A percentile compares a stretch with the other conserved stretches of the same genome.
Evolutionary conservation across 2,113 vertebrate species (phyloP).

Genomic region (Oxyruncus cristatus): DNA sequence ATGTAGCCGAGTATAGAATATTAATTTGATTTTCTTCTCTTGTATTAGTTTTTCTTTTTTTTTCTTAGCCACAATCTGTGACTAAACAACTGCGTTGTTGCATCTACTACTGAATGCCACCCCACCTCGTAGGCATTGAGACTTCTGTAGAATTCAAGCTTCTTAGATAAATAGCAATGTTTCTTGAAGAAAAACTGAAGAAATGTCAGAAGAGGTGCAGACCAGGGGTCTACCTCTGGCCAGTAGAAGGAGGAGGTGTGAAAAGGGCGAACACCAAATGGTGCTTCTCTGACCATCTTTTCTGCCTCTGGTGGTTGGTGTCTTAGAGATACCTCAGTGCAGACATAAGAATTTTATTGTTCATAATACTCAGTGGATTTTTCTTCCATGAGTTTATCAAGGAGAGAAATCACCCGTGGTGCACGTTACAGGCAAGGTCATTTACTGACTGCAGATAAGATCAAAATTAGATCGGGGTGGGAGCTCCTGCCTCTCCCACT

Average conservation of each 20-base stretch:
- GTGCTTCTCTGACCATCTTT: background rate
- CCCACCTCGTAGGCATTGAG: background rate
- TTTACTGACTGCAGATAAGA: background rate
- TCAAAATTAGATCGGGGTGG: background rate
- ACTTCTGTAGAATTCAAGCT: background rate
- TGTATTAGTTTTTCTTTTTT: background rate
- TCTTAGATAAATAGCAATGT: background rate
- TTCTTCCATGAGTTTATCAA: background rate
- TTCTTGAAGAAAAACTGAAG: background rate
- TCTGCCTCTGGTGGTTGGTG: background rate
- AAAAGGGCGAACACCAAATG: background rate
- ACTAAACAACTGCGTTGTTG: background rate
- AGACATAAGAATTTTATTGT: background rate
- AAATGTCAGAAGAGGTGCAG: background rate
- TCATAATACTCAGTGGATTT: background rate
- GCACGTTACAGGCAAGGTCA: background rate
- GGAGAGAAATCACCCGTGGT: background rate
- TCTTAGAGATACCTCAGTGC: background rate
- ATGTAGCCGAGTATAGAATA: background rate
- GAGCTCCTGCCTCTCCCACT: background rate
- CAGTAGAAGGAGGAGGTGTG: background rate
- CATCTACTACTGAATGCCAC: background rate
- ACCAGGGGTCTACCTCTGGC: background rate
- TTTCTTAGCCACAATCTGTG: background rate
- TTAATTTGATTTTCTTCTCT: background rate